Conservation (phyloP, 2,888 invertebrate species). For the Alloscopus bannaensis region DNA sequence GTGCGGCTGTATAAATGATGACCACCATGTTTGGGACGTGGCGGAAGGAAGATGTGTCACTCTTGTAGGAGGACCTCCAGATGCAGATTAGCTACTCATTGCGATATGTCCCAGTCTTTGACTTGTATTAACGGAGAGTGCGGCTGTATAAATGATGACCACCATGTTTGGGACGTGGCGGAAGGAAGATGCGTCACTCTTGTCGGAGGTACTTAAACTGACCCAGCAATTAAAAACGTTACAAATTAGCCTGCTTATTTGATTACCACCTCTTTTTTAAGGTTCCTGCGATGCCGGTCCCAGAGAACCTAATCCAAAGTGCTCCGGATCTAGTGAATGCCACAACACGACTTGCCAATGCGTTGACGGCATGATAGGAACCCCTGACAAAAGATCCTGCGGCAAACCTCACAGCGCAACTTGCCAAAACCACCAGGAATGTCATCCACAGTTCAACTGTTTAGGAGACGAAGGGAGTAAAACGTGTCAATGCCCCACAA, state of each 20-base stretch:
- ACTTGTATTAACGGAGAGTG: not conserved
- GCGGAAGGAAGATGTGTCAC: not conserved
- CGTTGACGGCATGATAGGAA: not conserved
- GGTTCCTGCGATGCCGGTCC: not conserved
- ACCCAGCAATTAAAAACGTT: too few species aligned
- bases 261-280: not conserved
- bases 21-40: not conserved
- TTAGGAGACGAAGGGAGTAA: not conserved
- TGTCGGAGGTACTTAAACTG: not conserved
- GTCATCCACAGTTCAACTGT: slow-evolving; percentile 27
- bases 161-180: not conserved
- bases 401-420: not conserved
- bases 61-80: not conserved
- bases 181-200: not conserved
- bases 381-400: slow-evolving; percentile 9
- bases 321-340: not conserved
- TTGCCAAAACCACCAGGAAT: slow-evolving; percentile 13
- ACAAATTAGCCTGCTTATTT: too few species aligned
- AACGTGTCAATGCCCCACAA: not conserved
- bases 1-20: slow-evolving; percentile 33
- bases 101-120: not conserved
- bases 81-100: too few species aligned
- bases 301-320: not conserved
- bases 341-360: slow-evolving; percentile 8
- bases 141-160: not conserved